A percentile compares a stretch with the other conserved stretches of the same genome.
Evolutionary conservation across 2,797 vertebrate genomes (phyloP).

Genomic region (Ispidina picta): DNA sequence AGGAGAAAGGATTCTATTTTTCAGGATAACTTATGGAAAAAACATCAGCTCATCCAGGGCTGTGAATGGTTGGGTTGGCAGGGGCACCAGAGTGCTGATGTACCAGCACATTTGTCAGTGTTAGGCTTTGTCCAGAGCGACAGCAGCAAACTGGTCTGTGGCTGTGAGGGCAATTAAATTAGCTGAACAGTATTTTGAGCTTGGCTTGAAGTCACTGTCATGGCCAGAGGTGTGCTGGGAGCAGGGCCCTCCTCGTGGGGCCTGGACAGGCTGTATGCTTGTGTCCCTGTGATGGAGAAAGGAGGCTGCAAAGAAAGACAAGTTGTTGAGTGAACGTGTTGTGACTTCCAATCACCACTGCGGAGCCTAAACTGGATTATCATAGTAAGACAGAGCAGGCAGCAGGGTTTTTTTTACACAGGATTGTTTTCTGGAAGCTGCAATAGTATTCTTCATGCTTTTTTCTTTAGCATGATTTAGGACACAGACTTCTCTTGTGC

Average conservation of each 20-base stretch:
- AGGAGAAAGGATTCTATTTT: background rate
- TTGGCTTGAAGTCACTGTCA: background rate
- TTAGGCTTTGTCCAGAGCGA: background rate
- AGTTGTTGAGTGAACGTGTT: background rate
- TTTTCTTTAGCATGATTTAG: background rate
- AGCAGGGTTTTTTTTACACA: background rate
- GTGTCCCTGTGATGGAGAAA: background rate
- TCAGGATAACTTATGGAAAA: background rate
- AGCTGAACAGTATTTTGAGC: background rate
- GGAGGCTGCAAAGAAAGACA: background rate
- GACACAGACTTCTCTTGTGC: background rate
- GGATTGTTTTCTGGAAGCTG: background rate
- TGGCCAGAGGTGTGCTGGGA: background rate
- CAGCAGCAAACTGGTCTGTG: accelerated
- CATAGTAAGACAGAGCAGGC: background rate
- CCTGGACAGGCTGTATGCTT: accelerated
- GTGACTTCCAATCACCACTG: background rate
- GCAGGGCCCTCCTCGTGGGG: accelerated
- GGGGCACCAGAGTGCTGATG: background rate
- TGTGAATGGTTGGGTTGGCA: background rate
- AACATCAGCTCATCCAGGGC: background rate
- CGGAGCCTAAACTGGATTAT: background rate
- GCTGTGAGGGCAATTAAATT: background rate
- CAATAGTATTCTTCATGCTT: background rate
- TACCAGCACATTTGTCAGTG: background rate